Conservation (phyloP, 2,113 vertebrate genomes). For the Oryzias woworae region DNA sequence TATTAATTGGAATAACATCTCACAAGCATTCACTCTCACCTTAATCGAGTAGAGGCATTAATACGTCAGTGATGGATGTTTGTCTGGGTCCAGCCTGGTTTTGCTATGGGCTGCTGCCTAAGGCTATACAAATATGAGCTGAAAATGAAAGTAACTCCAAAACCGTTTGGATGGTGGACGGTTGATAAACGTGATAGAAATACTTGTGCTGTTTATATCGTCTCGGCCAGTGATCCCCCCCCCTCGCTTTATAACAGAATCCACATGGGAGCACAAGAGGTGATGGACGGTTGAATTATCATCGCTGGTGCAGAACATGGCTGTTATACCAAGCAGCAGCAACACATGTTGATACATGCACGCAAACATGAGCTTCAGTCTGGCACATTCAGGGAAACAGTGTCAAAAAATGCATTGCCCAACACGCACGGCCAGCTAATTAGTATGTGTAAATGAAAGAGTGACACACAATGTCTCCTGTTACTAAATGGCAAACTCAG, state of each 20-base stretch:
- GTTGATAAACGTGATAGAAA: constrained; percentile 67
- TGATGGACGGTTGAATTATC: constrained; percentile 62
- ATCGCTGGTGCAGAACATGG: constrained; percentile 49
- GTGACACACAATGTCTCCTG: constrained; percentile 18
- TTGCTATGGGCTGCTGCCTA: constrained; percentile 61
- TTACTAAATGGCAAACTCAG: constrained; percentile 18
- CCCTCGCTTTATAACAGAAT: constrained; percentile 43
- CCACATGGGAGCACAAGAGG: constrained; percentile 47
- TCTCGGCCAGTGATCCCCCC: constrained; percentile 34
- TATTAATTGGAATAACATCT: constrained; percentile 63
- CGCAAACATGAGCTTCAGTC: constrained; percentile 16
- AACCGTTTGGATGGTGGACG: constrained; percentile 60
- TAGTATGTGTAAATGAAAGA: constrained; percentile 44
- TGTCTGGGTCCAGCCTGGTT: constrained; percentile 61
- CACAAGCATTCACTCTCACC: constrained; percentile 44
- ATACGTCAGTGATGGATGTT: constrained; percentile 61
- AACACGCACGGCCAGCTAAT: constrained; percentile 39
- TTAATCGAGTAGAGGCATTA: constrained; percentile 66
- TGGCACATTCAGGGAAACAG: constrained; percentile 17
- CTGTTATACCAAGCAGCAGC: constrained; percentile 28
- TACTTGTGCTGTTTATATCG: constrained; percentile 57
- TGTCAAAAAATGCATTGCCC: constrained; percentile 16
- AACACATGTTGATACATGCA: constrained; percentile 51
- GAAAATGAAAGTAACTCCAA: constrained; percentile 69
- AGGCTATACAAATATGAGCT: constrained; percentile 65